Base-by-base conservation (phyloP, 2,113 vertebrate species). In the Globicephala melas region DNA sequence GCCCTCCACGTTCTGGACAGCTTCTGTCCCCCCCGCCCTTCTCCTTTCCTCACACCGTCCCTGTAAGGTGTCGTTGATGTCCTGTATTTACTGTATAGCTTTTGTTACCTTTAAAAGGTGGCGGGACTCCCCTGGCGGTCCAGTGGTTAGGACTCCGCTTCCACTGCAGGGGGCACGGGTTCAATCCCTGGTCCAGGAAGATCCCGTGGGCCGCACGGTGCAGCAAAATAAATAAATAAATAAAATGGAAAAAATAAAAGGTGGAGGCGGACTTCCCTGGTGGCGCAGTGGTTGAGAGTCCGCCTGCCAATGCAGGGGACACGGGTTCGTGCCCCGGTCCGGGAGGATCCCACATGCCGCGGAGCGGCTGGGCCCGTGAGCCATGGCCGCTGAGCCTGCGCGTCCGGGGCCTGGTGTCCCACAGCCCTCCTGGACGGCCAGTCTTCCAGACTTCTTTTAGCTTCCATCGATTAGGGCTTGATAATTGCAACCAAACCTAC, bases 311-410 rank as follows among this genome's bases (percentile, higher is more conserved):
- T 50, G 47, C 47, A 50, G 47, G 47, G 47, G 12, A 50, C 47
- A 0, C 0, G 47, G 47, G 47, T 3, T 47, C 11, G 2, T 47
- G 47, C 47, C 47, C 11, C 0, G 2, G 47, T 12, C 47, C 11
- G 11, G 47, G 47, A 47, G 12, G 47, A 47, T 47, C 47, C 47
- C 47, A 47, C 11, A 12, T 47, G 47, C 47, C 47, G 47, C 47
- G 11, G 47, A 47, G 47, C 3, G 12, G 47, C 47, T 13, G 47
- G 47, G 12, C 47, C 47, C 47, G 0, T 50, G 47, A 50, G 47
- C 47, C 47, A 3, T 50, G 47, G 47, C 47, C 47, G 1, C 47
- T 13, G 47, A 13, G 47, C 47, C 47, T 50, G 47, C 47, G 0
- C 12, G 12, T 50, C 47, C 47, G 12, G 47, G 13, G 47, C 47